Evolutionary conservation across 2,113 vertebrate genomes (phyloP), one percentile per base, ranked within the genome.

Genomic region (Podiceps cristatus): DNA sequence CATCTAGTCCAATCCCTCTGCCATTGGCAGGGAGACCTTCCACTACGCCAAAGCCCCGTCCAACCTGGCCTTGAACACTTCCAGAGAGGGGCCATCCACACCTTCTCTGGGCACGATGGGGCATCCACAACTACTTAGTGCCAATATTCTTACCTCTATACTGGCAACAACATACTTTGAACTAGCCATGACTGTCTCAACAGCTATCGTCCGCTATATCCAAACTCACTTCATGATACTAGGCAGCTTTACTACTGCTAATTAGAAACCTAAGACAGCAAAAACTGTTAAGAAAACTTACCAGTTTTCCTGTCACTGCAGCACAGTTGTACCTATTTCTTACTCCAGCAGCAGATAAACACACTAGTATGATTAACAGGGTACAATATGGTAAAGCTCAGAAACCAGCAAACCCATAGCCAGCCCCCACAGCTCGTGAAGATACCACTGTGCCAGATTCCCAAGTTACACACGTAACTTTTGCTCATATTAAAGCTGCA

Each of bases 11-110:
- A 72, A 35, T 2, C 7, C 3, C 19, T 19, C 40, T 55, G 22
- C 23, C 9, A 27, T 0, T 1, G 63, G 9, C 58, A 74, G 35
- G 25, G 44, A 59, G 10, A 55, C 0, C 16, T 68, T 40, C 6
- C 31, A 56, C 27, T 14, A 68, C 15, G 42, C 0, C 13, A 33
- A 31, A 75, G 40, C 10, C 10, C 31, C 2, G 2, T n/a, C 6
- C 19, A 73, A 20, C 5, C 22, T 31, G 12, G 4, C 18, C 40
- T 13, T 40, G 17, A 80, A 56, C 18, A 6, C 9, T 50, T 9
- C 5, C 52, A 78, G 1, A 1, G 25, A 49, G 0, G 10, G 9
- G 6, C 10, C 17, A 47, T 9, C 50, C 29, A 47, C 33, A 33
- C 4, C 10, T 74, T 60, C 27, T 20, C 49, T 8, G 27, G 23